Evolutionary conservation across 2,888 invertebrate species (phyloP).

Genomic region (Amorpha juglandis): DNA sequence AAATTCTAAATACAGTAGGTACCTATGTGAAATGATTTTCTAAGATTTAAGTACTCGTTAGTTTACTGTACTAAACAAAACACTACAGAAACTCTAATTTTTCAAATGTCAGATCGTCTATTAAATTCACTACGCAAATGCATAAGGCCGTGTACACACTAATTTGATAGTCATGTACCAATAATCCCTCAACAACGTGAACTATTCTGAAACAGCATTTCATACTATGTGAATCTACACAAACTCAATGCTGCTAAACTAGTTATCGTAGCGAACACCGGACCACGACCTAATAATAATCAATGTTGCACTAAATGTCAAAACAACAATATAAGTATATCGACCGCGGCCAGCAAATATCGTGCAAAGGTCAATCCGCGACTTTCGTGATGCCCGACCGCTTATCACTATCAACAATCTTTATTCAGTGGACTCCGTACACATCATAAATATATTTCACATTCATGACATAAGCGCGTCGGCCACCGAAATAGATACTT

Average conservation of each 20-base stretch:
- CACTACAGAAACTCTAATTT: neutral
- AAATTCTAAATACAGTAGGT: neutral
- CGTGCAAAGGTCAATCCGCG: neutral
- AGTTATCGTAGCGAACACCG: conserved; percentile 5
- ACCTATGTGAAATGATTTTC: neutral
- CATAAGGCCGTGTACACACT: neutral
- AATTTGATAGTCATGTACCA: neutral
- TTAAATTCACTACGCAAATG: conserved; percentile 5
- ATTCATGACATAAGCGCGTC: conserved; percentile 24
- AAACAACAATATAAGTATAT: neutral
- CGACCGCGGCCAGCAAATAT: neutral
- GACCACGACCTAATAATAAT: conserved; percentile 10
- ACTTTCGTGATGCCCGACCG: neutral
- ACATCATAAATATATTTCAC: conserved; percentile 11
- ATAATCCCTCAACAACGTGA: conserved; percentile 8
- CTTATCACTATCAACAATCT: conserved; percentile 13
- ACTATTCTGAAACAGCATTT: neutral
- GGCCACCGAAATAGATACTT: conserved; percentile 39
- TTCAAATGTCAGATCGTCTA: neutral
- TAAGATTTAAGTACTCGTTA: conserved; percentile 1
- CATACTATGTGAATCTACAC: neutral
- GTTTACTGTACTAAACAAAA: neutral
- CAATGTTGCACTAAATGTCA: conserved; percentile 1
- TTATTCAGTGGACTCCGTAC: conserved; percentile 16
- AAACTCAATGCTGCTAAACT: neutral